phyloP scores from a whole-genome alignment of 2,113 vertebrate species.

The Orientallactaga bullata region DNA sequence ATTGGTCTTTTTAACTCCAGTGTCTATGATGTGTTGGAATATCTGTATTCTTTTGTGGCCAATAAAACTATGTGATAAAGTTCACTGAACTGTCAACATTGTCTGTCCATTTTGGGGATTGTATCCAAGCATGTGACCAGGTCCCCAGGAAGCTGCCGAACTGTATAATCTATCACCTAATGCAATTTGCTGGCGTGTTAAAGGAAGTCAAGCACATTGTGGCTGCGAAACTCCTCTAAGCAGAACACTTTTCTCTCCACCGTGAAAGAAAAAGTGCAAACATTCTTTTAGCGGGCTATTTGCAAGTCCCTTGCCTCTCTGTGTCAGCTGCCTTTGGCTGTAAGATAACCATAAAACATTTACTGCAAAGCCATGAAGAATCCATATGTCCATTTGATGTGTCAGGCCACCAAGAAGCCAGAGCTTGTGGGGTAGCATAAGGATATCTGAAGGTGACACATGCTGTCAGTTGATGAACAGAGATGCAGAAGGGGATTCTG shows the following conservation, averaged over 20 bases:
- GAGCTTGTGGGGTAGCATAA: constrained; percentile 87
- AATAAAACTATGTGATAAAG: not conserved
- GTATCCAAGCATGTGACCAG: constrained; percentile 24
- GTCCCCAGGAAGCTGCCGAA: not conserved
- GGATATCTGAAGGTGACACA: constrained; percentile 96
- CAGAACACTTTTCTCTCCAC: constrained; percentile 8
- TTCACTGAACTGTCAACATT: constrained; percentile 41
- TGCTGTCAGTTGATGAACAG: constrained; percentile 88
- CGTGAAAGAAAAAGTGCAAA: constrained; percentile 61
- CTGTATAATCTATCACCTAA: not conserved
- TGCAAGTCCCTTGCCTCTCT: constrained; percentile 76
- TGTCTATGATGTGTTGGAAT: constrained; percentile 14
- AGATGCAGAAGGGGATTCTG: constrained; percentile 91
- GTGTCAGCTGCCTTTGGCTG: constrained; percentile 86
- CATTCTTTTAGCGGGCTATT: constrained; percentile 79
- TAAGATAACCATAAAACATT: constrained; percentile 86
- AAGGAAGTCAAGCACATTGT: constrained; percentile 2
- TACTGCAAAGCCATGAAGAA: constrained; percentile 89
- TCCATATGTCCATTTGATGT: constrained; percentile 90
- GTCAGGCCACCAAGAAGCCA: constrained; percentile 90
- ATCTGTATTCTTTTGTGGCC: constrained; percentile 30
- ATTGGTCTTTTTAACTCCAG: constrained; percentile 33
- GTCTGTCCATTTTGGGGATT: constrained; percentile 46
- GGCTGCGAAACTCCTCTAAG: constrained; percentile 54
- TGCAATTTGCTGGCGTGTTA: not conserved